Conservation (phyloP, 1,140 invertebrate species). For the Araneus ventricosus region DNA sequence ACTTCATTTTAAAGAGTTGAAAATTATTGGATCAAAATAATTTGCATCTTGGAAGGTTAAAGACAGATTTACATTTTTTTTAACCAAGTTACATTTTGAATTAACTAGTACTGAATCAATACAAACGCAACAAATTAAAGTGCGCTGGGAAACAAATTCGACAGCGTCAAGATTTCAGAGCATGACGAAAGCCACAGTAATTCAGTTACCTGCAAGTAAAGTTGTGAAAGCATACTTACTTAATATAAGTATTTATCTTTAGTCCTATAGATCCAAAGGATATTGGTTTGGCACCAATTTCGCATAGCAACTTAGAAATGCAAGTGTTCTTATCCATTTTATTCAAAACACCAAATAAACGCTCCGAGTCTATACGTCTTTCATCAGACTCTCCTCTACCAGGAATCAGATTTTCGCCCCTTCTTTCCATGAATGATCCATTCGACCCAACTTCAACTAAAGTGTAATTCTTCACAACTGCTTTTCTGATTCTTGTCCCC, state of each 20-base stretch:
- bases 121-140: no score
- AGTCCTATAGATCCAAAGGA: conserved; percentile 37
- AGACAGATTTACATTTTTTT: no score
- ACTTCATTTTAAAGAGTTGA: no score
- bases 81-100: no score
- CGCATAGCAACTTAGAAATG: conserved; percentile 40
- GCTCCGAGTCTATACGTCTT: neutral
- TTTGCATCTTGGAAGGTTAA: no score
- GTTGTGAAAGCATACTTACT: neutral
- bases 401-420: neutral
- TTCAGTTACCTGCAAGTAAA: no score
- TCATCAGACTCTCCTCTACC: neutral
- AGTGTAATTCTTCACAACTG: conserved; percentile 7
- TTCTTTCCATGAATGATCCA: neutral
- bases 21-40: no score
- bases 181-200: no score
- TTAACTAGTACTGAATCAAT: no score
- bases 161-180: no score
- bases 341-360: conserved; percentile 50
- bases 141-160: no score
- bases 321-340: conserved; percentile 62
- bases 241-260: conserved; percentile 42
- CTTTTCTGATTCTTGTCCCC: conserved; percentile 40
- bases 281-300: conserved; percentile 50
- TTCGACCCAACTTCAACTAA: neutral